These are phyloP conservation scores for Yasuhikotakia modesta DNA, from an alignment of 2,797 vertebrate species.

Conservation along the genomic window DNA sequence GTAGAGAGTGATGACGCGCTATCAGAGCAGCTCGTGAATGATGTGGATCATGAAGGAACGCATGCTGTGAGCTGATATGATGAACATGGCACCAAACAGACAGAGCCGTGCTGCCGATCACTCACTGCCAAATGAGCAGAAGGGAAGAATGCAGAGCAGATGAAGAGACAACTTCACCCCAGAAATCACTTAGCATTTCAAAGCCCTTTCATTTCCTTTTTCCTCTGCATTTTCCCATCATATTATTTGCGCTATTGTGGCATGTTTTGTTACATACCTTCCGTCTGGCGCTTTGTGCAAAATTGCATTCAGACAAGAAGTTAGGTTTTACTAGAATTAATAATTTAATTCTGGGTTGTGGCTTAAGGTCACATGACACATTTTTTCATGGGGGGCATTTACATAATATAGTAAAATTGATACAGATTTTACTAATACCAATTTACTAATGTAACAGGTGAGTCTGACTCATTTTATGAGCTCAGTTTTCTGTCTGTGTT, in stretches of 20 bases:
- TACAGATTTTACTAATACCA: no score
- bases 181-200: constrained; percentile 48
- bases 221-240: constrained; percentile 3
- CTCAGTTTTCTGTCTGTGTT: no score
- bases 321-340: background rate
- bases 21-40: constrained; percentile 24
- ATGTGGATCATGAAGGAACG: constrained; percentile 23
- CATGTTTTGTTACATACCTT: background rate
- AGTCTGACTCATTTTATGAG: no score
- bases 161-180: constrained; percentile 38
- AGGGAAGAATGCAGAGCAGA: constrained; percentile 48
- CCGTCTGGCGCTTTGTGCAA: background rate
- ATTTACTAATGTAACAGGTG: no score
- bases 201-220: constrained; percentile 40
- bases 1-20: constrained; percentile 20
- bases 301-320: background rate
- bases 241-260: constrained; percentile 37
- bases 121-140: constrained; percentile 49
- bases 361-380: background rate
- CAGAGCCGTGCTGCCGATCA: constrained; percentile 26
- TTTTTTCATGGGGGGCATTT: no score
- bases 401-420: no score
- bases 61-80: constrained; percentile 42
- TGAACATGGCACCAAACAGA: constrained; percentile 47
- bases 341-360: background rate